These are phyloP conservation scores for Trachops cirrhosus DNA, from an alignment of 2,797 vertebrate genomes.

Conservation along the genomic window DNA sequence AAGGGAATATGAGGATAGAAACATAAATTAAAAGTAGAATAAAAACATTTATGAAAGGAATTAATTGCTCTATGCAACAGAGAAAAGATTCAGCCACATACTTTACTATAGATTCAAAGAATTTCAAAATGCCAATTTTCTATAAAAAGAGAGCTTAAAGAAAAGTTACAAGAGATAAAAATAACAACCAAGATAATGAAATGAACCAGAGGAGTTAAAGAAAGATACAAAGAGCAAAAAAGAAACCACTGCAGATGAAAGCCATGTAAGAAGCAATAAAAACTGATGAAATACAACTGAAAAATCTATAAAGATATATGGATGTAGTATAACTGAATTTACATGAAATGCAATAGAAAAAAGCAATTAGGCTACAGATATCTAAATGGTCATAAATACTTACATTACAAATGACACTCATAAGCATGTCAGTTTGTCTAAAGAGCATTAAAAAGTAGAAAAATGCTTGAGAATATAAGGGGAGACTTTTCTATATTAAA, in stretches of 20 bases:
- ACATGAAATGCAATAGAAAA: neutral
- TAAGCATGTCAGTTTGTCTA: neutral
- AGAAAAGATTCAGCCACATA: neutral
- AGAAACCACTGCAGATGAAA: neutral
- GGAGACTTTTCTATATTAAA: neutral
- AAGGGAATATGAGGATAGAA: neutral
- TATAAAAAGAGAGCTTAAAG: neutral
- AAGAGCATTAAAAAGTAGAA: neutral
- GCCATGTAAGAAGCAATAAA: neutral
- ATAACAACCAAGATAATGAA: neutral
- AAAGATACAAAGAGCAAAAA: neutral
- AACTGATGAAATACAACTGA: neutral
- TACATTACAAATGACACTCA: neutral
- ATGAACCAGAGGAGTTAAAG: neutral
- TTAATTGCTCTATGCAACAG: neutral
- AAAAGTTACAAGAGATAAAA: neutral
- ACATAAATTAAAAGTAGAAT: conserved; percentile 4
- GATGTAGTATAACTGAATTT: neutral
- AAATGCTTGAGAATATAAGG: neutral
- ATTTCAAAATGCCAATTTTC: neutral
- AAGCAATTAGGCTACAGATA: neutral
- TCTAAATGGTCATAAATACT: neutral
- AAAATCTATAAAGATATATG: neutral
- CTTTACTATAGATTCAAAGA: neutral
- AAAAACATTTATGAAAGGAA: neutral